Evolutionary conservation across 2,113 vertebrate genomes (phyloP).

Genomic region (Gymnobelideus leadbeateri): DNA sequence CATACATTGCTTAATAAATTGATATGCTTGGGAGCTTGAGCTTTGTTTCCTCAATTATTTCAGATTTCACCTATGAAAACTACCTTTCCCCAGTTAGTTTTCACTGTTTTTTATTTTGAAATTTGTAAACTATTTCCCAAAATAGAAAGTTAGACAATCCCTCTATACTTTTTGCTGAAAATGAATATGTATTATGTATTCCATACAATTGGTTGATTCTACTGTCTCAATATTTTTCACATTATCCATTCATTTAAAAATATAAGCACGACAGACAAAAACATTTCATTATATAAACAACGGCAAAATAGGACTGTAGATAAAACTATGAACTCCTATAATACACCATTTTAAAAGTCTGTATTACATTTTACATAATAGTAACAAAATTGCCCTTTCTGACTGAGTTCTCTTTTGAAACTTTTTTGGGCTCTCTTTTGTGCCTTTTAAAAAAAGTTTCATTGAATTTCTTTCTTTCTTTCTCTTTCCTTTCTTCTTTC

Average conservation of each 20-base stretch:
- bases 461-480: not conserved
- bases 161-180: not conserved
- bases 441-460: not conserved
- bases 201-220: not conserved
- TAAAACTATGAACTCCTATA: not conserved
- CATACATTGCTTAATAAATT: not conserved
- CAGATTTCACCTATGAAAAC: not conserved
- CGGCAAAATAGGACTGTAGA: not conserved
- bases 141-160: not conserved
- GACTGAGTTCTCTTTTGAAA: not conserved
- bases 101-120: not conserved
- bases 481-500: no score
- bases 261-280: not conserved
- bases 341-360: not conserved
- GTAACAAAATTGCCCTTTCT: not conserved
- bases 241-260: not conserved
- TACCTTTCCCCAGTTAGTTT: not conserved
- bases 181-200: not conserved
- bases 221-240: not conserved
- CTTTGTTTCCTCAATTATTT: not conserved
- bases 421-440: not conserved
- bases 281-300: not conserved
- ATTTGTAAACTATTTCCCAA: not conserved
- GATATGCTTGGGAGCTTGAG: not conserved
- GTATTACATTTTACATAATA: not conserved